phyloP scores from a whole-genome alignment of 2,888 invertebrate species.

The Metacarcinus magister region DNA sequence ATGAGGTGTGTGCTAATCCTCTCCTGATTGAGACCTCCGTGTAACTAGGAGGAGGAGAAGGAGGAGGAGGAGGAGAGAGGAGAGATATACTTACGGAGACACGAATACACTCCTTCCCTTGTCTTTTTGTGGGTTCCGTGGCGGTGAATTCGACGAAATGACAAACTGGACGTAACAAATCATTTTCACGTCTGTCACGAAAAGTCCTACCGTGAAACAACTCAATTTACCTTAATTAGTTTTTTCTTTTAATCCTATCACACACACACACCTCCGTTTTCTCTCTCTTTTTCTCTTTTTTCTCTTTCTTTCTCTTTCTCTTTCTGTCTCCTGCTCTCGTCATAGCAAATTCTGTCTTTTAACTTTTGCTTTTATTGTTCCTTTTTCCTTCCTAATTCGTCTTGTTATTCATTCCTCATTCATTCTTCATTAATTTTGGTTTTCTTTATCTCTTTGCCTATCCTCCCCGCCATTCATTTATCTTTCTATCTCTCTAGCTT shows the following conservation, averaged over 20 bases:
- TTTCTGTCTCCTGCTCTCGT: not conserved
- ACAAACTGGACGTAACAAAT: not conserved
- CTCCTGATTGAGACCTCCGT: not conserved
- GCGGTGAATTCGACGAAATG: not conserved
- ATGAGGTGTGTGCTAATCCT: slow-evolving; percentile 28
- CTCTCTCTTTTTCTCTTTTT: not conserved
- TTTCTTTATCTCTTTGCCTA: not conserved
- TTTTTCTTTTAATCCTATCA: not conserved
- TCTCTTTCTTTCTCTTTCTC: not conserved
- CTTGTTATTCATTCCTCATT: not conserved
- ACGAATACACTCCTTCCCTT: not conserved
- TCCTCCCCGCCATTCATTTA: not conserved
- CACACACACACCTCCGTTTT: not conserved
- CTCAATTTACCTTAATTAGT: not conserved
- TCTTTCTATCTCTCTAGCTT: too few relatives aligned
- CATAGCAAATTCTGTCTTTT: not conserved
- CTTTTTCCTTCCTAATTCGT: not conserved
- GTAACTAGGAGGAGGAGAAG: not conserved
- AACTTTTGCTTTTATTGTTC: not conserved
- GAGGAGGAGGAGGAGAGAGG: not conserved
- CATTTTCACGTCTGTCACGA: slow-evolving; percentile 19
- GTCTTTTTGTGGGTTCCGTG: not conserved
- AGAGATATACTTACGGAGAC: not conserved
- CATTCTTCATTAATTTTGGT: not conserved
- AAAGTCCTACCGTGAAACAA: not conserved